These are phyloP conservation scores for Todiramphus saurophagus DNA, from an alignment of 2,113 vertebrate species.

Conservation along the genomic window DNA sequence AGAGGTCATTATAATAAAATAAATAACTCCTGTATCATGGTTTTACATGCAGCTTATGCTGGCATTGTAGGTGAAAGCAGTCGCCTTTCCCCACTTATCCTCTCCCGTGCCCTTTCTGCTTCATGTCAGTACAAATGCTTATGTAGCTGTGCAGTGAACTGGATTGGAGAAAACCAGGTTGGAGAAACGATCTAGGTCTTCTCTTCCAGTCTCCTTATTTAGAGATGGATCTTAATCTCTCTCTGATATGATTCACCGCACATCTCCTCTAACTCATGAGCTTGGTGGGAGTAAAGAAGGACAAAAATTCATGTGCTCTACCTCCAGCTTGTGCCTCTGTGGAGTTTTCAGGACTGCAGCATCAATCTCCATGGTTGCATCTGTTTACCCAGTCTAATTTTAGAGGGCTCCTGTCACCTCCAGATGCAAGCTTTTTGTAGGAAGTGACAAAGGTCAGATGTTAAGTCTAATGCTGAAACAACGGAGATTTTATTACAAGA, in stretches of 20 bases:
- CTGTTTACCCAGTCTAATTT: constrained; percentile 8
- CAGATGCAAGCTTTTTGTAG: not conserved
- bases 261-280: not conserved
- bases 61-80: not conserved
- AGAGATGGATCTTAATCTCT: not conserved
- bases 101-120: not conserved
- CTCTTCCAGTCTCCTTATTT: not conserved
- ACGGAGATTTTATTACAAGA: not conserved
- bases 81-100: not conserved
- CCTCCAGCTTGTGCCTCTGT: constrained; percentile 4
- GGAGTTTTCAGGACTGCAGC: not conserved
- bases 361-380: constrained; percentile 47
- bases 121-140: not conserved
- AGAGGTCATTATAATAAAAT: not conserved
- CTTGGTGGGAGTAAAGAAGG: not conserved
- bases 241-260: not conserved
- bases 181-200: not conserved
- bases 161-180: not conserved
- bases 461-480: not conserved
- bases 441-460: not conserved
- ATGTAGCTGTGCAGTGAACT: not conserved
- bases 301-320: not conserved
- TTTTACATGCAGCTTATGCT: not conserved
- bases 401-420: not conserved
- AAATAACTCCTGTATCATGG: not conserved